phyloP scores from a whole-genome alignment of 2,797 vertebrate genomes.

The Enteromius argenteus region DNA sequence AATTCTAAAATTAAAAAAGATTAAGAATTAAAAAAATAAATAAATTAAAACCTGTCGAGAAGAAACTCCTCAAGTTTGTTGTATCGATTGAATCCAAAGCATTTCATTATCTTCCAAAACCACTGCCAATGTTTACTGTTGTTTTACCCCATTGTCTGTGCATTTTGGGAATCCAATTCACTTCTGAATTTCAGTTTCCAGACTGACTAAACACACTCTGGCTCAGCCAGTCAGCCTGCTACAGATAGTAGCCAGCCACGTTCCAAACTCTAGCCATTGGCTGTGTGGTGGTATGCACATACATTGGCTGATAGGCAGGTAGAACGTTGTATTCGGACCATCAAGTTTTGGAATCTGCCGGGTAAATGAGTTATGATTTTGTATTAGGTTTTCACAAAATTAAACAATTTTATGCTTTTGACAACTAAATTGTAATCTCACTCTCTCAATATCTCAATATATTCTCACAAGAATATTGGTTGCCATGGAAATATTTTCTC shows the following conservation, averaged over 20 bases:
- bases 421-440: neutral
- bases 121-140: too few species aligned
- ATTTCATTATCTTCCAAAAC: too few species aligned
- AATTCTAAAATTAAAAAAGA: neutral
- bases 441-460: neutral
- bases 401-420: neutral
- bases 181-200: neutral
- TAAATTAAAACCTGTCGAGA: too few species aligned
- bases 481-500: constrained; percentile 77
- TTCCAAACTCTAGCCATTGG: neutral
- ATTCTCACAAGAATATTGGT: constrained; percentile 67
- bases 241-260: neutral
- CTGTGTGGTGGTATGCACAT: neutral
- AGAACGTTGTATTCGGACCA: neutral
- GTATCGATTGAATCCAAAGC: too few species aligned
- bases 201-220: neutral
- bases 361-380: neutral
- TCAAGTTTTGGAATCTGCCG: neutral
- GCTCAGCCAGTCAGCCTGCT: neutral
- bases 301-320: neutral
- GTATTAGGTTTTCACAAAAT: neutral
- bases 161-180: neutral
- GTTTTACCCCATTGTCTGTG: neutral
- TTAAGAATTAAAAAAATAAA: too few species aligned
- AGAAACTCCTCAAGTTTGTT: too few species aligned